Conservation (phyloP, 2,113 vertebrate species). For the Rhinoderma darwinii region DNA sequence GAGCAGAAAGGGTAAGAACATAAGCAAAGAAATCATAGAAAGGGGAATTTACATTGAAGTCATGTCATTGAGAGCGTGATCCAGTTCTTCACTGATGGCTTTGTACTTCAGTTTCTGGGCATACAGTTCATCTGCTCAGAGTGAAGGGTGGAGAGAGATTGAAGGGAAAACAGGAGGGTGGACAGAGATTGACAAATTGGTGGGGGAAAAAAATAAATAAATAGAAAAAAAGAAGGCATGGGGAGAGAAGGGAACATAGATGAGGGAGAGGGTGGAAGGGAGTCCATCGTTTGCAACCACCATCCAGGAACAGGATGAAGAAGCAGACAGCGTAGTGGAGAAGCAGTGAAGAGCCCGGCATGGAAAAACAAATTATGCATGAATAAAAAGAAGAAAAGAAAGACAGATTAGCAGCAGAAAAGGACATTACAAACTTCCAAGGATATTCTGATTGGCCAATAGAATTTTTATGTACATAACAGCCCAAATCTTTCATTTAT, state of each 20-base stretch:
- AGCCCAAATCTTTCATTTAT: background rate
- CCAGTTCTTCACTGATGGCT: slow-evolving; percentile 99
- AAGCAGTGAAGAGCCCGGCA: slow-evolving; percentile 63
- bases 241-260: background rate
- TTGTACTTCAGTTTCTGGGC: slow-evolving; percentile 99
- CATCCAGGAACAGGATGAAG: slow-evolving; percentile 69
- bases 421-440: slow-evolving; percentile 9
- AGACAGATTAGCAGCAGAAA: slow-evolving; percentile 55
- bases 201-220: background rate
- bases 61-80: slow-evolving; percentile 99
- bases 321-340: slow-evolving; percentile 65
- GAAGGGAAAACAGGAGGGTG: slow-evolving; percentile 40
- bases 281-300: slow-evolving; percentile 60
- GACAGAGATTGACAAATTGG: background rate
- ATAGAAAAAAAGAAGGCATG: background rate
- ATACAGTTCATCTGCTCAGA: slow-evolving; percentile 92
- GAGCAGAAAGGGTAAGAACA: slow-evolving; percentile 64
- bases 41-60: slow-evolving; percentile 95
- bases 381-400: slow-evolving; percentile 65
- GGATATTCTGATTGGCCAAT: background rate
- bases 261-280: background rate
- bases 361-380: slow-evolving; percentile 67
- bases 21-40: slow-evolving; percentile 63
- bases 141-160: slow-evolving; percentile 69
- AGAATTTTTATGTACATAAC: background rate